A percentile compares a stretch with the other conserved stretches of the same genome.
Evolutionary conservation across 2,888 invertebrate genomes (phyloP).

Genomic region (Agelastica alni): DNA sequence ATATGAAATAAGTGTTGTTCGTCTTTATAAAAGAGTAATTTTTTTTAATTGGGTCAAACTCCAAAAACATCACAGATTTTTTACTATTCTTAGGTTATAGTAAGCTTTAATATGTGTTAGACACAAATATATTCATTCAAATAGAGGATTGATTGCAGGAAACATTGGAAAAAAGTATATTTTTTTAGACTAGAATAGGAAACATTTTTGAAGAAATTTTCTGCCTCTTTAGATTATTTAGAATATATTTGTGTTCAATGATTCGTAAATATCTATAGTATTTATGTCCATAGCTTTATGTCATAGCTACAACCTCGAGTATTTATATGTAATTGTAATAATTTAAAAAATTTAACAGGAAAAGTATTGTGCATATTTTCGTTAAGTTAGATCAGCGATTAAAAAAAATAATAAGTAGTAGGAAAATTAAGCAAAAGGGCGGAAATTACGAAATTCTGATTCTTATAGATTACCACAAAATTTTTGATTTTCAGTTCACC

Average conservation of each 20-base stretch:
- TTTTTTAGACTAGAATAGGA: constrained; percentile 28
- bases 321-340: constrained; percentile 7
- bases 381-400: constrained; percentile 1
- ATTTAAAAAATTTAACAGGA: constrained; percentile 7
- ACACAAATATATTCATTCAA: constrained; percentile 33
- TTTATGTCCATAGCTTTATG: constrained; percentile 18
- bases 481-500: too few relatives aligned
- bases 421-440: not conserved
- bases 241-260: constrained; percentile 25
- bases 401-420: not conserved
- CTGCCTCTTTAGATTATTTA: constrained; percentile 10
- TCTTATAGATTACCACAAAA: constrained; percentile 1
- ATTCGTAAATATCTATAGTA: constrained; percentile 14
- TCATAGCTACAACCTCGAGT: constrained; percentile 23
- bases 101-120: constrained; percentile 29
- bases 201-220: constrained; percentile 13
- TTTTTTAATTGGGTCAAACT: constrained; percentile 37
- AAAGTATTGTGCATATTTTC: constrained; percentile 4
- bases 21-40: constrained; percentile 30
- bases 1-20: constrained; percentile 25
- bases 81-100: constrained; percentile 45
- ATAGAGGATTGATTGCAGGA: constrained; percentile 14
- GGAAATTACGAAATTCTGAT: not conserved
- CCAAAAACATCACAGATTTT: constrained; percentile 45
- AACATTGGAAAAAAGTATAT: constrained; percentile 1